Evolutionary conservation across 2,797 vertebrate genomes (phyloP).

Genomic region (Ispidina picta): DNA sequence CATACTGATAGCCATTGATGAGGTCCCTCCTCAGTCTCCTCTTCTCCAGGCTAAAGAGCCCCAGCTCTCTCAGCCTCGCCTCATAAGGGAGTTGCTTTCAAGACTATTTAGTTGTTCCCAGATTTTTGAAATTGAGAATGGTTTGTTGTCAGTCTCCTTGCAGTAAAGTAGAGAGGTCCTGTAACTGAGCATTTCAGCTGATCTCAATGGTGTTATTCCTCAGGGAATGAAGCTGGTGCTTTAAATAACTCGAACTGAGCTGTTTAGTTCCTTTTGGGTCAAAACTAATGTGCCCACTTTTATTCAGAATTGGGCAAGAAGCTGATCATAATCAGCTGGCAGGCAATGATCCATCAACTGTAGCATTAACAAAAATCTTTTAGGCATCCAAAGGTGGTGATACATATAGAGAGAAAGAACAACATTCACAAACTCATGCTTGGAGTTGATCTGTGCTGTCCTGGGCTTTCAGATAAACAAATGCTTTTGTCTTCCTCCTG

Average conservation of each 20-base stretch:
- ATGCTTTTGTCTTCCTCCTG: background rate
- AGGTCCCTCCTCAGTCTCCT: too few species aligned
- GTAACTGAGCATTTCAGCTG: background rate
- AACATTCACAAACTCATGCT: background rate
- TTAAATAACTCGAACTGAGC: background rate
- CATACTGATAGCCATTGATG: too few species aligned
- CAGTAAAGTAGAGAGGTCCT: background rate
- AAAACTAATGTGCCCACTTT: background rate
- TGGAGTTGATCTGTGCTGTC: background rate
- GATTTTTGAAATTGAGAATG: background rate
- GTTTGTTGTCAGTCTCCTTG: background rate
- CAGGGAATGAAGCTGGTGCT: background rate
- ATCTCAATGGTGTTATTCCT: background rate
- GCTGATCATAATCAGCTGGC: background rate
- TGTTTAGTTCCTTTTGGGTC: background rate
- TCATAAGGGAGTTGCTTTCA: background rate
- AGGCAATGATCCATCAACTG: background rate
- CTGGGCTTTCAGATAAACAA: background rate
- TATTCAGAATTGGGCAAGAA: background rate
- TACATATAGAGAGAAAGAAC: background rate
- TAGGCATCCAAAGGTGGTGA: background rate
- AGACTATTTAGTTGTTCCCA: background rate
- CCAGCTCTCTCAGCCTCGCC: too few species aligned
- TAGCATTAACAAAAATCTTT: constrained; percentile 16
- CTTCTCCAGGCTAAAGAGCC: too few species aligned